Base-by-base conservation (phyloP, 2,113 vertebrate genomes). In the Cryptomyrus ogoouensis region DNA sequence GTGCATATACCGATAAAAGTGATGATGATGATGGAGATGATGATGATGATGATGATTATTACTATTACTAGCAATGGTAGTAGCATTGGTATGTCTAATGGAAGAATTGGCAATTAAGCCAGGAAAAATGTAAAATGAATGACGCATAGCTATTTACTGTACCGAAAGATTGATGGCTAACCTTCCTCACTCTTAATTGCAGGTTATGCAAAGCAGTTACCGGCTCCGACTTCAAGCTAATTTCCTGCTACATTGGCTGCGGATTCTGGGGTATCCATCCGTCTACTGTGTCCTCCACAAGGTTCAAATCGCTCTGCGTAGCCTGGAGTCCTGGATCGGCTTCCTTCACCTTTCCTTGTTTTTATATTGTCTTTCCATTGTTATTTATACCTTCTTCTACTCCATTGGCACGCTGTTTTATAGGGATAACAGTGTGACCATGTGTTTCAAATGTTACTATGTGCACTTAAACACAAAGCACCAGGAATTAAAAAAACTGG, bases 101-200 rank as follows among this genome's bases (percentile, higher is more conserved):
- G 74, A 80, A 19, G 35, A 80, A 80, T 7, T 42, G 5, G 15
- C 1, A 77, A 77, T 77, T 77, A 77, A 12, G 13, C 70, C 70
- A 77, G 70, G 70, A 39, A 77, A 70, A 17, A 42, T 80, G 74
- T 88, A 52, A 90, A 53, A 58, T 83, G 87, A 85, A 88, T 88
- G 66, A 83, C 27, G 84, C 35, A 74, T 83, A 44, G 5, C 35
- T 31, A 24, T 31, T 56, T 49, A 80, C 21, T 6, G 4, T 49
- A 46, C 50, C 35, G 66, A 19, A 39, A 70, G 89, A 84, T 62
- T 42, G 53, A 85, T 80, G 17, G 31, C 13, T 39, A 35, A 47
- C 42, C 62, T 89, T 46, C 21, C 2, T 89, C 7, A 35, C 88
- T 39, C 15, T 52, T 70, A 74, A 80, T 77, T 89, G n/a, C 70